Evolutionary conservation across 2,888 invertebrate genomes (phyloP).

Genomic region (Andrena camellia): DNA sequence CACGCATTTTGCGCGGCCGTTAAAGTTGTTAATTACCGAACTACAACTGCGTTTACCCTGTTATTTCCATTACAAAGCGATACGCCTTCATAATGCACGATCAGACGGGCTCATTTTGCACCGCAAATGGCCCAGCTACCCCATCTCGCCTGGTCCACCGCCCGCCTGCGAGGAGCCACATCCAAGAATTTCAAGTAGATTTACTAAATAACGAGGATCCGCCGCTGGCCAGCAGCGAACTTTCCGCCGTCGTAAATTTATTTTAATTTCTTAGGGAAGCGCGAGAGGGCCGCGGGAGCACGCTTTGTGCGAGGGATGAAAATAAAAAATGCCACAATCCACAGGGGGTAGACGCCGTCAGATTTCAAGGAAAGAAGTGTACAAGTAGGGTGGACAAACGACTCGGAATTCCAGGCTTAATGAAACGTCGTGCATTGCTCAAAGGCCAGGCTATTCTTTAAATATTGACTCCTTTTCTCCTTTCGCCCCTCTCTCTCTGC

Average conservation of each 20-base stretch:
- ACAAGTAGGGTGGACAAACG: constrained; percentile 16
- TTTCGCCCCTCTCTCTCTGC: background rate
- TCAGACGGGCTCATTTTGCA: constrained; percentile 54
- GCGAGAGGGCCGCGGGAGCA: constrained; percentile 10
- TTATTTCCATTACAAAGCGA: constrained; percentile 60
- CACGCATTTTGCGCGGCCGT: constrained; percentile 16
- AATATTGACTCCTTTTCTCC: background rate
- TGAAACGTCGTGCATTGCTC: constrained; percentile 1
- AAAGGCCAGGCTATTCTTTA: background rate
- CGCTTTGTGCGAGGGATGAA: constrained; percentile 42
- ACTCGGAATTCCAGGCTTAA: constrained; percentile 9
- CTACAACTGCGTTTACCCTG: constrained; percentile 45
- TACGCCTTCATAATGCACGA: constrained; percentile 60
- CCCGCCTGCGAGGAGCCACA: constrained; percentile 44
- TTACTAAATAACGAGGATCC: constrained; percentile 68
- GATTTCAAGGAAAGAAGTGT: constrained; percentile 18
- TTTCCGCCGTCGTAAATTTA: constrained; percentile 64
- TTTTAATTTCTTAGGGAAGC: constrained; percentile 65
- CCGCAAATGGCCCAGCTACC: constrained; percentile 42
- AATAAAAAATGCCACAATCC: constrained; percentile 38
- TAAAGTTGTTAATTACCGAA: constrained; percentile 53
- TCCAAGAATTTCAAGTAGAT: constrained; percentile 70
- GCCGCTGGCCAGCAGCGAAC: constrained; percentile 40
- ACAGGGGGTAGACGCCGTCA: background rate
- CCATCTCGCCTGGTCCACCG: constrained; percentile 42